A percentile compares a stretch with the other conserved stretches of the same genome.
phyloP scores from a whole-genome alignment of 2,113 vertebrate species.

The Nanorana parkeri region DNA sequence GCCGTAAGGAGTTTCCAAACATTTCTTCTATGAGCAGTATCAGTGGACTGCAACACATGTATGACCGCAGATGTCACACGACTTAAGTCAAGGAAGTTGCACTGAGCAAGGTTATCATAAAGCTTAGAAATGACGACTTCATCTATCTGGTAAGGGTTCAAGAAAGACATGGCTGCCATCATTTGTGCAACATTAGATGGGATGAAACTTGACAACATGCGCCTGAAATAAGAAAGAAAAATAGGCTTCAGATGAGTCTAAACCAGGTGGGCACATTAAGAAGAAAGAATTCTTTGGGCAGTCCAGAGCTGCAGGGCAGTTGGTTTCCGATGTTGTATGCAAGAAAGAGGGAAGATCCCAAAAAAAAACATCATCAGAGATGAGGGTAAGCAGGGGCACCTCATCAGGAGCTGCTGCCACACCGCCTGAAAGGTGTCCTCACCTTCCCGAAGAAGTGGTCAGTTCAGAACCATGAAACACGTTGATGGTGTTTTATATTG shows the following conservation, averaged over 20 bases:
- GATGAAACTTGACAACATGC: constrained; percentile 73
- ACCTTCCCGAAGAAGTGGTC: too few relatives aligned
- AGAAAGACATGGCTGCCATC: constrained; percentile 74
- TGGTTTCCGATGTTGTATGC: too few relatives aligned
- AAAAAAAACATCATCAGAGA: too few relatives aligned
- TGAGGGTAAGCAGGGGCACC: too few relatives aligned
- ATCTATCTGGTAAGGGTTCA: constrained; percentile 75
- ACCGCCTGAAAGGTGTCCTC: too few relatives aligned
- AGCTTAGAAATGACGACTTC: constrained; percentile 70
- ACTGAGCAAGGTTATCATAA: constrained; percentile 79
- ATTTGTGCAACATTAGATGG: constrained; percentile 77
- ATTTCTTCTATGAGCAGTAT: constrained; percentile 51
- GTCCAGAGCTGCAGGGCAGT: too few relatives aligned
- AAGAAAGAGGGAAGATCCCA: too few relatives aligned
- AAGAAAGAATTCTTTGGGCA: too few relatives aligned
- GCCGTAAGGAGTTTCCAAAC: constrained; percentile 79
- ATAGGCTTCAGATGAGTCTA: neutral
- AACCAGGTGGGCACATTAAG: too few relatives aligned
- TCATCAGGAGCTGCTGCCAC: too few relatives aligned
- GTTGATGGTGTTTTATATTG: too few relatives aligned
- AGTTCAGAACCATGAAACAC: too few relatives aligned
- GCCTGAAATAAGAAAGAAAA: constrained; percentile 67
- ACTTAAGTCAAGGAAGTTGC: constrained; percentile 76
- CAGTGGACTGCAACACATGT: constrained; percentile 74
- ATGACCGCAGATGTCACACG: constrained; percentile 71